A percentile compares a stretch with the other conserved stretches of the same genome.
These are phyloP conservation scores for Andrena praecox DNA, from an alignment of 2,888 invertebrate species.

Conservation along the genomic window DNA sequence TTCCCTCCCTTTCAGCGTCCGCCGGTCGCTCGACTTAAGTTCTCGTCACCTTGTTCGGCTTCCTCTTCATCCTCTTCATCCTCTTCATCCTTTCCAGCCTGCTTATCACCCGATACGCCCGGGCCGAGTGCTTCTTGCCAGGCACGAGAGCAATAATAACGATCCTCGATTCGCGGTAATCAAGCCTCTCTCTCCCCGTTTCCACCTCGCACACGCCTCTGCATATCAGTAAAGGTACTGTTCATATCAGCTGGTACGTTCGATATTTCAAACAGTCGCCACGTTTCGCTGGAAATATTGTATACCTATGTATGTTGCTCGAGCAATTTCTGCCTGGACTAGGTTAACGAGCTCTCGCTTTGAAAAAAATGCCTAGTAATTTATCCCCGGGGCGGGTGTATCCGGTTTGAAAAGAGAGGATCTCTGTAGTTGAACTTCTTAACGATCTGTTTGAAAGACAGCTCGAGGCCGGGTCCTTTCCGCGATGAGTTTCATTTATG, in stretches of 20 bases:
- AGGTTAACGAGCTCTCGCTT: constrained; percentile 43
- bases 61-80: constrained; percentile 51
- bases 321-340: constrained; percentile 27
- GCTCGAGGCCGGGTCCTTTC: background rate
- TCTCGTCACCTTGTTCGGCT: constrained; percentile 63
- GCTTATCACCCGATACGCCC: constrained; percentile 31
- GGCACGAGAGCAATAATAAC: constrained; percentile 45
- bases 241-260: background rate
- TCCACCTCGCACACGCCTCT: no score
- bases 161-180: constrained; percentile 38
- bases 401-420: constrained; percentile 31
- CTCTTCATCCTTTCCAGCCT: constrained; percentile 50
- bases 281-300: background rate
- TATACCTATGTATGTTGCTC: background rate
- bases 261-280: background rate
- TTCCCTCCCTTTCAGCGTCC: constrained; percentile 18
- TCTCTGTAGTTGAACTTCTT: constrained; percentile 30
- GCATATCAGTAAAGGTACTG: no score
- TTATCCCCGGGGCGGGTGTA: constrained; percentile 6
- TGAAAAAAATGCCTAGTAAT: constrained; percentile 32
- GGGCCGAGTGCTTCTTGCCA: constrained; percentile 29
- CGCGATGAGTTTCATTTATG: constrained; percentile 36
- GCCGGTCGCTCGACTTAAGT: constrained; percentile 56
- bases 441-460: constrained; percentile 28
- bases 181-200: background rate